Percentiles rank a stretch among this genome's conserved stretches.
These are phyloP conservation scores for Heliconius sara DNA, from an alignment of 2,888 invertebrate species.

Conservation along the genomic window DNA sequence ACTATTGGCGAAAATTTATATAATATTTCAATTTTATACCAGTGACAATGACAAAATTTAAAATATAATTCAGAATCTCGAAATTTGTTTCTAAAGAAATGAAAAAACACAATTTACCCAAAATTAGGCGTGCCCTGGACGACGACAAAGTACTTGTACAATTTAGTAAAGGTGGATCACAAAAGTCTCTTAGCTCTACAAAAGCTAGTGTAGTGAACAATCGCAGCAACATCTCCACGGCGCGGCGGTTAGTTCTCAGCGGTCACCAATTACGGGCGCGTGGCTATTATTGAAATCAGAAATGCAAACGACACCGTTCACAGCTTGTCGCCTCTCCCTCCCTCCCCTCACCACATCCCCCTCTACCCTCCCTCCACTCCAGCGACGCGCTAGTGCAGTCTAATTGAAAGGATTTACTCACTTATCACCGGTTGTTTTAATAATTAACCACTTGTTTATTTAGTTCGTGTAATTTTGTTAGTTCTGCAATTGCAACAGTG, in stretches of 20 bases:
- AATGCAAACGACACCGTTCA: slow-evolving; percentile 38
- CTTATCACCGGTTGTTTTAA: slow-evolving; percentile 16
- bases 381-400: not conserved
- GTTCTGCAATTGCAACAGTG: not conserved
- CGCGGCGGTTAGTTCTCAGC: slow-evolving; percentile 11
- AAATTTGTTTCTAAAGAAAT: not conserved
- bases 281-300: slow-evolving; percentile 36
- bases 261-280: slow-evolving; percentile 34
- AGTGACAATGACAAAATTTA: not conserved
- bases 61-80: not conserved
- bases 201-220: not conserved
- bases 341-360: not conserved
- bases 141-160: not conserved
- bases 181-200: not conserved
- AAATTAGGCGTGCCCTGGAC: not conserved
- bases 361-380: not conserved
- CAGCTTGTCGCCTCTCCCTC: slow-evolving; percentile 24
- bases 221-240: slow-evolving; percentile 4
- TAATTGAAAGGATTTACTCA: slow-evolving; percentile 23
- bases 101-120: not conserved
- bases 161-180: not conserved
- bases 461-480: slow-evolving; percentile 1
- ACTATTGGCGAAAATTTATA: too few species aligned
- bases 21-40: not conserved
- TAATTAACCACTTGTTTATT: slow-evolving; percentile 17